Evolutionary conservation across 2,888 invertebrate genomes (phyloP).

Genomic region (Plagodis pulveraria): DNA sequence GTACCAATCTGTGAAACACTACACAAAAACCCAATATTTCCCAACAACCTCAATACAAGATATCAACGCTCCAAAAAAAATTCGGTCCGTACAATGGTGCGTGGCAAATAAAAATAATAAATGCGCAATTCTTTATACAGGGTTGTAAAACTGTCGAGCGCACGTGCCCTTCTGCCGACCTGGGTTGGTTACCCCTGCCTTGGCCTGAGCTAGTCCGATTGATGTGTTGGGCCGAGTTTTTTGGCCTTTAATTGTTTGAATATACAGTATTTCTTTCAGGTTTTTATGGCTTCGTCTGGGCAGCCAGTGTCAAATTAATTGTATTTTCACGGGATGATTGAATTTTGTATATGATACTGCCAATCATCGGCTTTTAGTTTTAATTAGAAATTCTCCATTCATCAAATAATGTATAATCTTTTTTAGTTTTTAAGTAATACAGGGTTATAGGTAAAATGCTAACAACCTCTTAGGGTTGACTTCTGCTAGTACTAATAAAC

Average conservation of each 20-base stretch:
- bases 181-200: conserved; percentile 50
- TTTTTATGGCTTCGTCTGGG: too few relatives aligned
- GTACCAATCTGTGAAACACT: background rate
- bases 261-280: too few relatives aligned
- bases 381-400: too few relatives aligned
- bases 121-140: conserved; percentile 78
- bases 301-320: too few relatives aligned
- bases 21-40: conserved; percentile 11
- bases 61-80: conserved; percentile 63
- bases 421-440: too few relatives aligned
- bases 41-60: conserved; percentile 51
- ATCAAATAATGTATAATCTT: too few relatives aligned
- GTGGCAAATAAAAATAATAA: conserved; percentile 81
- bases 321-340: too few relatives aligned
- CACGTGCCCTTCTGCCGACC: conserved; percentile 70
- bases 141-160: conserved; percentile 78
- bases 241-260: background rate
- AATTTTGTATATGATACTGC: too few relatives aligned
- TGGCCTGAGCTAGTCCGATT: conserved; percentile 42
- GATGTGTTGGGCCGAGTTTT: conserved; percentile 10
- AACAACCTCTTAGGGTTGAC: too few relatives aligned
- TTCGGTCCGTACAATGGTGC: conserved; percentile 57
- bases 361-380: too few relatives aligned
- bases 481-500: too few relatives aligned
- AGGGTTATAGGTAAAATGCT: too few relatives aligned